Percentiles rank a stretch among this genome's conserved stretches.
Evolutionary conservation across 1,140 invertebrate genomes (phyloP).

Genomic region (Sarcophaga bullata): DNA sequence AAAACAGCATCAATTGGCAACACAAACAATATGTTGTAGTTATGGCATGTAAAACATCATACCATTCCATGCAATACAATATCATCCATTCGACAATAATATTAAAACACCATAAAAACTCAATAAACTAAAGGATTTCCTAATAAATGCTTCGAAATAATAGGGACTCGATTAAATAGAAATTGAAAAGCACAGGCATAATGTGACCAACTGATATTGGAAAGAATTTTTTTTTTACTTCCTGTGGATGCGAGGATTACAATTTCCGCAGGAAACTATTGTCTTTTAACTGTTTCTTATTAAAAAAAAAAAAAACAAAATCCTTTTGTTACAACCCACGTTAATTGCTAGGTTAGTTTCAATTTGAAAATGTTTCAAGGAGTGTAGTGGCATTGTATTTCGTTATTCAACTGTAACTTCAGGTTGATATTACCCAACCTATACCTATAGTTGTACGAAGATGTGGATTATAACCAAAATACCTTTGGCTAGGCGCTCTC

Average conservation of each 20-base stretch:
- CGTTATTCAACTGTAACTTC: no score
- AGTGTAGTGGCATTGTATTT: no score
- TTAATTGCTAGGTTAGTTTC: no score
- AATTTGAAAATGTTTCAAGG: no score
- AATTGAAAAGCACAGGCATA: neutral
- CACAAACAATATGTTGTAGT: neutral
- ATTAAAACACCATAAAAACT: neutral
- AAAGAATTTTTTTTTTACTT: neutral
- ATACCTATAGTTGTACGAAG: no score
- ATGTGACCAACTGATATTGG: neutral
- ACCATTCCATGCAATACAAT: neutral
- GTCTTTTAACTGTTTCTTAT: neutral
- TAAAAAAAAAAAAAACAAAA: no score
- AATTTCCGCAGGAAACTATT: neutral
- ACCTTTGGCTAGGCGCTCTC: no score
- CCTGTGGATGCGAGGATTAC: neutral
- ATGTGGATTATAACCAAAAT: no score
- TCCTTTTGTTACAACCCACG: no score
- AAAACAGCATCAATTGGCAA: neutral
- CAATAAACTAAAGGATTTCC: constrained; percentile 24
- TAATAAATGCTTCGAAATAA: neutral
- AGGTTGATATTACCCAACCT: no score
- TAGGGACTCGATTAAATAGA: neutral
- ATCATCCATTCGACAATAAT: no score
- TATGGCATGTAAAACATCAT: neutral